Percentiles rank a stretch among this genome's conserved stretches.
These are phyloP conservation scores for Chromobotia macracanthus DNA, from an alignment of 2,797 vertebrate species.

Conservation along the genomic window DNA sequence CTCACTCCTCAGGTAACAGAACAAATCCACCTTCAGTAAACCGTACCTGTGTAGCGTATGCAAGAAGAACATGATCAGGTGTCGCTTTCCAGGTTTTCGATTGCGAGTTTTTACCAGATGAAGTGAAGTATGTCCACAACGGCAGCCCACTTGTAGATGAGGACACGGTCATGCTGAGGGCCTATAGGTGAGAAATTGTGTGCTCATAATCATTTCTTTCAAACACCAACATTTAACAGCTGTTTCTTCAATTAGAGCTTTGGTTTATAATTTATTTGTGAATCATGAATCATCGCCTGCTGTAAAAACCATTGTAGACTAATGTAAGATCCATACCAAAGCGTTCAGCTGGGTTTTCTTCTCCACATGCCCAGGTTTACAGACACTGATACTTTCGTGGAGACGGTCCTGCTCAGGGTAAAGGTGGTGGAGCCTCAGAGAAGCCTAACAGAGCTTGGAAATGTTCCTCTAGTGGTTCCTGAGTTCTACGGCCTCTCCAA, in stretches of 20 bases:
- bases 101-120: conserved; percentile 73
- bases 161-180: conserved; percentile 71
- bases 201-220: background rate
- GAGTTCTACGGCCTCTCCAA: conserved; percentile 76
- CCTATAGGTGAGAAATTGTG: conserved; percentile 69
- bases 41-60: background rate
- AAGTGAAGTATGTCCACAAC: conserved; percentile 73
- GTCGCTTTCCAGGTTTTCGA: conserved; percentile 74
- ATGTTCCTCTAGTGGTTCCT: conserved; percentile 72
- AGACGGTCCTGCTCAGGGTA: conserved; percentile 71
- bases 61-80: background rate
- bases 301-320: background rate
- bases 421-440: conserved; percentile 65
- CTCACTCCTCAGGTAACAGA: conserved; percentile 76
- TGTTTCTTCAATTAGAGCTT: background rate
- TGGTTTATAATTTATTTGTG: background rate
- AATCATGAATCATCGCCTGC: background rate
- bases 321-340: conserved; percentile 8
- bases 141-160: conserved; percentile 74
- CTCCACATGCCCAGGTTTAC: conserved; percentile 73
- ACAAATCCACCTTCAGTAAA: background rate
- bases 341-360: background rate
- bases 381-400: conserved; percentile 71
- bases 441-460: conserved; percentile 67
- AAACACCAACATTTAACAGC: background rate